These are phyloP conservation scores for Melanostigma gelatinosum DNA, from an alignment of 2,113 vertebrate species.

Conservation along the genomic window DNA sequence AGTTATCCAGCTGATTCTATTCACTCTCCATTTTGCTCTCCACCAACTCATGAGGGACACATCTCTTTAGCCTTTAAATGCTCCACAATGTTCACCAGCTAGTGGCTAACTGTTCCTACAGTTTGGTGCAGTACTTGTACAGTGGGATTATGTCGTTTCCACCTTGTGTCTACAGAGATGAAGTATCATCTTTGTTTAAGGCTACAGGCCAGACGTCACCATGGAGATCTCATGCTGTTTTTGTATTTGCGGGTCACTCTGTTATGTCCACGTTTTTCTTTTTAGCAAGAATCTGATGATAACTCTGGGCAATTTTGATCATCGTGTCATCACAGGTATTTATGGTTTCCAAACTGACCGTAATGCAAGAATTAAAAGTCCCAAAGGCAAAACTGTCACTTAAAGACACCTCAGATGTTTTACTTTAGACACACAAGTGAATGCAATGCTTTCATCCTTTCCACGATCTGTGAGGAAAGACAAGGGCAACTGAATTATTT, in stretches of 20 bases:
- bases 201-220: conserved; percentile 2
- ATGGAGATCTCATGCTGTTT: not conserved
- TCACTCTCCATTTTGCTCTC: too few relatives aligned
- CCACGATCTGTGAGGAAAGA: not conserved
- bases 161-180: not conserved
- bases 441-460: not conserved
- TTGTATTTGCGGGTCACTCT: conserved; percentile 1
- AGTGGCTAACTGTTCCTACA: not conserved
- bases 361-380: not conserved
- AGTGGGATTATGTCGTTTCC: not conserved
- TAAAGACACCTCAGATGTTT: not conserved
- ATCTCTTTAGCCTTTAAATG: not conserved
- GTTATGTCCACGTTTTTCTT: conserved; percentile 46
- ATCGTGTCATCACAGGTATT: not conserved
- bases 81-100: not conserved
- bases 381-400: not conserved
- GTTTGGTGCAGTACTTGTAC: not conserved
- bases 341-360: conserved; percentile 11
- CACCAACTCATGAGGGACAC: not conserved
- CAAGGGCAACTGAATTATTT: not conserved
- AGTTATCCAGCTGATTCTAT: too few relatives aligned
- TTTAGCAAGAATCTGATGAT: conserved; percentile 28
- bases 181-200: not conserved
- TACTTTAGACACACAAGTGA: not conserved
- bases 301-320: conserved; percentile 29